Base-by-base conservation (phyloP, 2,797 vertebrate species). In the Limnodromus scolopaceus region DNA sequence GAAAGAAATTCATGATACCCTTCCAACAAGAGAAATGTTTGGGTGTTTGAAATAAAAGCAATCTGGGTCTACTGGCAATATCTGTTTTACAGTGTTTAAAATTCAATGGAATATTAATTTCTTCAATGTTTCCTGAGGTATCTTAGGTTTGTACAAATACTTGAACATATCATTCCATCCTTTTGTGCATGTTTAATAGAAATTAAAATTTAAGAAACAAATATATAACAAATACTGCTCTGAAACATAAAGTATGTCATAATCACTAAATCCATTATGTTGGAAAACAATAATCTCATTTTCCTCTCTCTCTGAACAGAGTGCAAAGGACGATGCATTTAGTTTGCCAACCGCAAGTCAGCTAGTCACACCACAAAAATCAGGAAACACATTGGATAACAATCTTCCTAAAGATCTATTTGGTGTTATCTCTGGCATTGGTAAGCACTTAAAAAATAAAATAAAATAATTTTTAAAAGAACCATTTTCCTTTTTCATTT, bases 371-470 rank as follows among this genome's bases (percentile, higher is more conserved):
- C 99, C 99, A 3, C 99, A 99, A 96, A 99, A 99, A 93, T 98
- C 98, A 13, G 98, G 98, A 76, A 98, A 98, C 85, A 98, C 98
- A 3, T 83, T 99, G 68, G 99, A 99, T 94, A 99, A 98, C 92
- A 99, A 97, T 92, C 98, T 99, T 54, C 99, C 99, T 96, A 99
- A 99, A 97, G 99, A 99, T 77, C 98, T 99, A 16, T 99, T 99
- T 86, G 99, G 99, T 14, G 99, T 99, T 92, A 99, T 99, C 95
- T 99, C 99, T 72, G 99, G 99, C 95, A 99, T 99, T 93, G 99
- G 99, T 99, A 97, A 98, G 96, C 23, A 38, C 32, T 66, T 81
- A 1, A 43, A 51, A 71, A 49, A 70, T 22, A 25, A 7, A 48
- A 32, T 24, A 11, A 75, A 83, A 72, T 38, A 18, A 58, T 32